Evolutionary conservation across 2,113 vertebrate species (phyloP), one percentile per base, ranked within the genome.

Genomic region (Oryctolagus cuniculus): DNA sequence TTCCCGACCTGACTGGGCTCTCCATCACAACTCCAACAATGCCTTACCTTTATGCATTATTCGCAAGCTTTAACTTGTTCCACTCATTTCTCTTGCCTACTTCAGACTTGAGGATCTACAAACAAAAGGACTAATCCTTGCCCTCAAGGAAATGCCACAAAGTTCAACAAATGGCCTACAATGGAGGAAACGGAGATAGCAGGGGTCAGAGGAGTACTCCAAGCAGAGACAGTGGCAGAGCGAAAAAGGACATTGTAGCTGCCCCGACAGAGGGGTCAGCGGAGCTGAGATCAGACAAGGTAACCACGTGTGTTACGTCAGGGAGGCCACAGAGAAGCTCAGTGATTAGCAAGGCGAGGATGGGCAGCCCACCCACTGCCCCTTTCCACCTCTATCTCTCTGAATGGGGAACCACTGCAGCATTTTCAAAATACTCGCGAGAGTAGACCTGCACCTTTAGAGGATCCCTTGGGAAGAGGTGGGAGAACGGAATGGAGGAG

Each of bases 51-150:
- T 38, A 34, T 19, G 3, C 64, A 53, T 64, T 87, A 36, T 63
- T 80, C 31, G 83, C 34, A 21, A 10, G 13, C 27, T 49, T 66
- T 49, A 84, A 89, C 78, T 96, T 93, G 27, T 36, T 89, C 86
- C 86, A 83, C 64, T 88, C 58, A 38, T 61, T 66, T 4, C n/a
- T 64, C 78, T 24, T 49, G 29, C 21, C 29, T 89, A 66, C 38
- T 87, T 49, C 80, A 38, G 0, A 93, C 22, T 55, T 84, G 51
- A 89, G 11, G n/a, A 91, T 55, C 83, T 1, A 87, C 19, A 96
- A 92, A 73, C 44, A 24, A 90, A 94, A 95, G 25, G 67, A 91
- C 79, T 67, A 34, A 89, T 17, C 17, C 16, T 67, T 89, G 53
- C 55, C 17, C 58, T 94, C n/a, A 61, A 92, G 53, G 49, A 80